A percentile compares a stretch with the other conserved stretches of the same genome.
phyloP scores from a whole-genome alignment of 2,888 invertebrate genomes.

The Invenusta paracnida region DNA sequence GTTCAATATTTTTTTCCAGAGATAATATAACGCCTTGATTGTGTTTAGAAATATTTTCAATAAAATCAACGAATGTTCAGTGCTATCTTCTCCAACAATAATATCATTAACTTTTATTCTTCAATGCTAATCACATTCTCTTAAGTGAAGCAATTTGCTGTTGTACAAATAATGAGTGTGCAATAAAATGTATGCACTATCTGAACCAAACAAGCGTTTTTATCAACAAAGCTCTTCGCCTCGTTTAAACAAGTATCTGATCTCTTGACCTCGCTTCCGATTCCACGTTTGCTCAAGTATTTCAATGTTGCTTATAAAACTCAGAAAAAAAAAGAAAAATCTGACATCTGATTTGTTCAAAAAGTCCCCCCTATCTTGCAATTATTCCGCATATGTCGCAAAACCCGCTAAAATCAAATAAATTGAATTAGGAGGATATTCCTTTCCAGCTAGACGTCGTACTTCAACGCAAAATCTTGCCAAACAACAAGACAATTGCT shows the following conservation, averaged over 20 bases:
- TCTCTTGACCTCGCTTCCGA: background rate
- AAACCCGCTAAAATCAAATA: background rate
- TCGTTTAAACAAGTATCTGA: background rate
- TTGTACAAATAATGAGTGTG: background rate
- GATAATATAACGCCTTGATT: background rate
- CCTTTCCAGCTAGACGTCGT: background rate
- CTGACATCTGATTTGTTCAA: background rate
- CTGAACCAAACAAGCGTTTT: background rate
- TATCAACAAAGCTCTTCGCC: background rate
- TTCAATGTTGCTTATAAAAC: background rate
- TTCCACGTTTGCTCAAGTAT: background rate
- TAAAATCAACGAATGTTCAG: background rate
- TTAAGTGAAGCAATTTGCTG: background rate
- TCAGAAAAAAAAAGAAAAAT: background rate
- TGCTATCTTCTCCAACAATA: conserved; percentile 1
- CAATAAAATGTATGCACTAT: background rate
- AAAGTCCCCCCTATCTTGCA: background rate
- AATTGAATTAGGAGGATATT: background rate
- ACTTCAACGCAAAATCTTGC: conserved; percentile 1
- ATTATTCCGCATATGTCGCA: conserved; percentile 8
- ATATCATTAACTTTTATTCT: background rate
- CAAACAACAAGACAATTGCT: background rate
- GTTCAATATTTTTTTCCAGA: background rate
- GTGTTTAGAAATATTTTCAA: background rate
- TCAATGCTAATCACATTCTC: background rate